phyloP scores from a whole-genome alignment of 2,797 vertebrate genomes.

The Lithobates pipiens region DNA sequence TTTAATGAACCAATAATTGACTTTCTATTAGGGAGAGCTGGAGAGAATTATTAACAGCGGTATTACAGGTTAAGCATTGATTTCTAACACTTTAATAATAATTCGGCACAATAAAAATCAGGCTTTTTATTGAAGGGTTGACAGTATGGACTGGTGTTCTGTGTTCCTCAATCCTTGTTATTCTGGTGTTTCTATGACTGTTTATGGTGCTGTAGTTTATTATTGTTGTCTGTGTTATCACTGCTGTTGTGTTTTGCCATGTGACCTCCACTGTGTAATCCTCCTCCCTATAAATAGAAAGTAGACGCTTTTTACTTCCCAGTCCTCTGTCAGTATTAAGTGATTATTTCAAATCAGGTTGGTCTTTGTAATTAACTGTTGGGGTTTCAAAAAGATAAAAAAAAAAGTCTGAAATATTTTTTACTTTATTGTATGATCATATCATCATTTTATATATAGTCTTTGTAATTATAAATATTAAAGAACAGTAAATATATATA shows the following conservation, averaged over 20 bases:
- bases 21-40: constrained; percentile 78
- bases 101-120: constrained; percentile 58
- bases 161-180: neutral
- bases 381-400: neutral
- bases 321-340: neutral
- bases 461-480: too few species aligned
- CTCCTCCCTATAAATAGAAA: constrained; percentile 31
- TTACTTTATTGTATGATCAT: neutral
- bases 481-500: neutral
- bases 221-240: constrained; percentile 24
- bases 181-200: constrained; percentile 8
- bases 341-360: neutral
- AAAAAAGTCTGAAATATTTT: constrained; percentile 24
- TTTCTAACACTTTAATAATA: constrained; percentile 77
- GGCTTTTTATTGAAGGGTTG: constrained; percentile 17
- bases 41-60: constrained; percentile 76
- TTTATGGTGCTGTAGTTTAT: constrained; percentile 22
- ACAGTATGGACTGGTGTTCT: neutral
- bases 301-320: constrained; percentile 30
- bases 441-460: too few species aligned
- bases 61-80: constrained; percentile 76
- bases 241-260: constrained; percentile 10
- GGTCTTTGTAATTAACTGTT: neutral
- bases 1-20: constrained; percentile 83
- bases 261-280: constrained; percentile 16